These are phyloP conservation scores for Lysandra coridon DNA, from an alignment of 2,888 invertebrate species.

Conservation along the genomic window DNA sequence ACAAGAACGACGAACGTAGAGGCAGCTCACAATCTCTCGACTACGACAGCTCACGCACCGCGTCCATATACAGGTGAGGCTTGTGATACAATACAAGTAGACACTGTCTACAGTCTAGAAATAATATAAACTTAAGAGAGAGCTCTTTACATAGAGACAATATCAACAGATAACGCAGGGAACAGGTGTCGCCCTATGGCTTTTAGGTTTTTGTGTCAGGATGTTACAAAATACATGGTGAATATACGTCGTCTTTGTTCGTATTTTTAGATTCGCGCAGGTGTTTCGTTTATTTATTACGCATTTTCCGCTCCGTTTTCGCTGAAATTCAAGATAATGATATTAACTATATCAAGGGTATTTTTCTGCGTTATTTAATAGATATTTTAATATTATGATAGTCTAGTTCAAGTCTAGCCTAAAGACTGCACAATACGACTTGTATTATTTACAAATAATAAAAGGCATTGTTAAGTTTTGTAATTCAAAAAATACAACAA, in stretches of 20 bases:
- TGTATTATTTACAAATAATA: not conserved
- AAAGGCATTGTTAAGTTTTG: too few relatives aligned
- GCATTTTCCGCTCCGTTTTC: not conserved
- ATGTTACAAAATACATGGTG: conserved; percentile 6
- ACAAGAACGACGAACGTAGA: conserved; percentile 48
- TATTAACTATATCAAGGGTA: not conserved
- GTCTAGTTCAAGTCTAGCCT: not conserved
- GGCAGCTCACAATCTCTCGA: conserved; percentile 59
- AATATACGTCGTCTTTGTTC: conserved; percentile 4
- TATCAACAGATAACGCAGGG: conserved; percentile 4
- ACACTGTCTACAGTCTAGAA: not conserved
- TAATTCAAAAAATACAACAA: not conserved
- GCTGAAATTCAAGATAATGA: not conserved
- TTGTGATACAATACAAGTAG: not conserved
- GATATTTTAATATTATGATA: not conserved
- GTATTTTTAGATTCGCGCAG: conserved; percentile 12
- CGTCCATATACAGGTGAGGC: conserved; percentile 63
- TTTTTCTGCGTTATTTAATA: not conserved
- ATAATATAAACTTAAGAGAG: not conserved
- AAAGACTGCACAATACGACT: not conserved
- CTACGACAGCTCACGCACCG: conserved; percentile 49
- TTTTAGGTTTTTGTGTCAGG: conserved; percentile 19
- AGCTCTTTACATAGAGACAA: not conserved
- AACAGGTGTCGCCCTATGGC: conserved; percentile 4
- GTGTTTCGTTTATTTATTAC: conserved; percentile 10